Conservation (phyloP, 1,140 invertebrate species). For the Drosophila busckii region DNA sequence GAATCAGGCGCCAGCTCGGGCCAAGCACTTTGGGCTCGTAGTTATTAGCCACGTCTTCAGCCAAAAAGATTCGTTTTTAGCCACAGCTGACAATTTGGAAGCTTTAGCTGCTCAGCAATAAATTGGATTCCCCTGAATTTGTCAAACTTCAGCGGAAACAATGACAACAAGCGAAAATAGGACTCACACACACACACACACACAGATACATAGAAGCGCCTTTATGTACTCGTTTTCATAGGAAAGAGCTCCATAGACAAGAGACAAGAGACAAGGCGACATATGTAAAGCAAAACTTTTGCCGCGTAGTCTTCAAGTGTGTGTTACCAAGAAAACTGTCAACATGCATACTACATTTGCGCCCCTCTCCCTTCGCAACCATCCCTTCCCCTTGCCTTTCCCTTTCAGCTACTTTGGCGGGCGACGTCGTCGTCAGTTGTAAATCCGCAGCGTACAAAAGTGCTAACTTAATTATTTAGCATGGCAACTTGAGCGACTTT, state of each 20-base stretch:
- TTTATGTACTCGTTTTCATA: constrained; percentile 42
- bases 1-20: too few species aligned
- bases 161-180: background rate
- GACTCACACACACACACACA: constrained; percentile 7
- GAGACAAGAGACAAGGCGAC: constrained; percentile 37
- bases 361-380: background rate
- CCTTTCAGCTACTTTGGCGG: background rate
- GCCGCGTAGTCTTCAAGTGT: constrained; percentile 17
- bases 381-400: constrained; percentile 1
- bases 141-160: constrained; percentile 64
- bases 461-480: constrained; percentile 77
- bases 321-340: constrained; percentile 61
- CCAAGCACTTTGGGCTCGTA: too few species aligned
- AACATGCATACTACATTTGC: constrained; percentile 32
- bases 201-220: background rate
- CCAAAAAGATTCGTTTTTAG: background rate
- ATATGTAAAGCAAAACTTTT: constrained; percentile 50
- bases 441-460: constrained; percentile 64
- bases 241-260: constrained; percentile 33
- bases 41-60: too few species aligned
- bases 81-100: constrained; percentile 11
- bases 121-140: constrained; percentile 72
- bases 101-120: constrained; percentile 39
- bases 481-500: constrained; percentile 55
- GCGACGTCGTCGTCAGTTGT: constrained; percentile 51